Conservation (phyloP, 2,888 invertebrate genomes). For the Steinernema scapterisci region DNA sequence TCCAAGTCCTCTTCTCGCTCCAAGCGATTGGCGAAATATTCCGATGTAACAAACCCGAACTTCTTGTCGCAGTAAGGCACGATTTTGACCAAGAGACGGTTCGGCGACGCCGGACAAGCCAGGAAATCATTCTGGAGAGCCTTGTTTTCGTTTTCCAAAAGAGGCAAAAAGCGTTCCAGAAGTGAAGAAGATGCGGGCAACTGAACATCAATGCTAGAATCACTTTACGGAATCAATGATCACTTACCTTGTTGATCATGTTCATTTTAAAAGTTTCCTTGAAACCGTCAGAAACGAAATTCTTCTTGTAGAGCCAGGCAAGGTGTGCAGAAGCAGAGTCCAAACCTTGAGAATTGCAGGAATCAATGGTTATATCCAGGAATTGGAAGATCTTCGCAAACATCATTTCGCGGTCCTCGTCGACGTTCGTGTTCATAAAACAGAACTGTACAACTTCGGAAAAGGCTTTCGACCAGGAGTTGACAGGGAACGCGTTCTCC, state of each 20-base stretch:
- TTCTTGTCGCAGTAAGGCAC: neutral
- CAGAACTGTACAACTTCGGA: neutral
- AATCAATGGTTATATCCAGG: neutral
- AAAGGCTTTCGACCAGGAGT: neutral
- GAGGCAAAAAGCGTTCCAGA: slow-evolving; percentile 7
- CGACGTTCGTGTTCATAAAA: neutral
- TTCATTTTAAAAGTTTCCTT: neutral
- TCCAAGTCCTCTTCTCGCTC: neutral
- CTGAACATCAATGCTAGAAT: neutral
- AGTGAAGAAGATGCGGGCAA: neutral
- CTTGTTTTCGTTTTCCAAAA: neutral
- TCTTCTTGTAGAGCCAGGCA: slow-evolving; percentile 8
- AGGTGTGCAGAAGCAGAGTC: neutral
- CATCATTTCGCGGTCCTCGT: neutral
- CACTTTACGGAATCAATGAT: too few relatives aligned
- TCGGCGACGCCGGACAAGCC: neutral
- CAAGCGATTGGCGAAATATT: neutral
- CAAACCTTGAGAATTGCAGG: neutral
- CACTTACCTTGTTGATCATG: slow-evolving; percentile 15
- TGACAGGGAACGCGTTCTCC: slow-evolving; percentile 11
- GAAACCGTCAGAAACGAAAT: neutral
- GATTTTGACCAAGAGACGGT: neutral
- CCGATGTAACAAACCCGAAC: neutral
- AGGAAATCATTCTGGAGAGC: neutral
- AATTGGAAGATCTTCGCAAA: neutral